Conservation (phyloP, 2,113 vertebrate genomes). For the Megalops atlanticus region DNA sequence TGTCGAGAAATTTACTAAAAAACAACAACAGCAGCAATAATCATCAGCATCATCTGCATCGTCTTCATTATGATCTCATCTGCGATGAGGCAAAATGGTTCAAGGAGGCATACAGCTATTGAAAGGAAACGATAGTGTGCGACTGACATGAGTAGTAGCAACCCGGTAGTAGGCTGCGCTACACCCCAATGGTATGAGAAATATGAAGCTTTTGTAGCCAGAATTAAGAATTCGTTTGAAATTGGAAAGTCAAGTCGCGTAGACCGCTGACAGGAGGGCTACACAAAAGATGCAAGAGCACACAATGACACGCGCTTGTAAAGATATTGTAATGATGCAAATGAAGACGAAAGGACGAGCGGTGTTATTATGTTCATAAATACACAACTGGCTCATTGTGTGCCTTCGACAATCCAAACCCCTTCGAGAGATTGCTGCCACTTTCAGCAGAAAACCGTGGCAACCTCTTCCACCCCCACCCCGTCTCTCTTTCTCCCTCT, state of each 20-base stretch:
- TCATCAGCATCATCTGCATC: neutral
- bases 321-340: constrained; percentile 77
- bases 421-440: constrained; percentile 53
- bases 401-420: constrained; percentile 59
- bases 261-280: constrained; percentile 22
- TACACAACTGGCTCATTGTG: constrained; percentile 66
- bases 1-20: too few species aligned
- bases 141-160: neutral
- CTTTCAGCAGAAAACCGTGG: constrained; percentile 45
- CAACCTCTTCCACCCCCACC: constrained; percentile 41
- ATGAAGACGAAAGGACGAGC: constrained; percentile 74
- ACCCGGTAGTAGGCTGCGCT: neutral
- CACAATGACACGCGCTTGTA: constrained; percentile 76
- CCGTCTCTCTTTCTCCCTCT: constrained; percentile 1
- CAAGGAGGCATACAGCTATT: neutral
- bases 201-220: constrained; percentile 42
- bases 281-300: constrained; percentile 68
- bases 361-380: constrained; percentile 75
- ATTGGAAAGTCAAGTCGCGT: constrained; percentile 39
- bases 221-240: constrained; percentile 38
- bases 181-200: constrained; percentile 60
- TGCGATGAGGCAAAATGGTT: neutral
- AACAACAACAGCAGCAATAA: too few species aligned
- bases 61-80: neutral
- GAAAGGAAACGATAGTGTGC: neutral